Evolutionary conservation across 2,797 vertebrate genomes (phyloP), one percentile per base, ranked within the genome.

Genomic region (Gallinago stenura): DNA sequence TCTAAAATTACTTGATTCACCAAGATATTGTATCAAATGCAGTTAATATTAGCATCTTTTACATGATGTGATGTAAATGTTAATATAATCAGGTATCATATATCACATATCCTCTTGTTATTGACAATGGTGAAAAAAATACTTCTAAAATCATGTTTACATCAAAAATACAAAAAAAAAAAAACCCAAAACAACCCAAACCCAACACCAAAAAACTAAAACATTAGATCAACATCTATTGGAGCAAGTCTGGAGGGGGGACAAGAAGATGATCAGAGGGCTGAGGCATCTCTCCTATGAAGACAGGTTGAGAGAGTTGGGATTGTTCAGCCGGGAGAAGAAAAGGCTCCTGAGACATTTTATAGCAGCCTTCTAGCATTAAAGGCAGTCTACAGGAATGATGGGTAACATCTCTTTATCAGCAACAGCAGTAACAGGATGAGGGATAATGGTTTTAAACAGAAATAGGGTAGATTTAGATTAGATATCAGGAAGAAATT

Each of bases 21-120:
- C 33, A 58, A 24, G 53, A 70, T 78, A 11, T 69, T 95, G 5
- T 41, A 54, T 89, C 65, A 46, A 37, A 86, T 54, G 33, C 14
- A 73, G 26, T 78, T 90, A 79, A 76, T 65, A 41, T 78, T 46
- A 97, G 25, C 15, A 43, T 71, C 93, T 96, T 91, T 84, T 54
- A 46, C 22, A 69, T 90, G 46, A 31, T 73, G 5, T 81, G 15
- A 65, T 62, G 43, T 78, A 90, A 57, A 58, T 90, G 16, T 73
- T 83, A 95, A 56, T 3, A 33, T 85, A 89, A 87, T 81, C 17
- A 72, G 28, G 28, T 78, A 73, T 62, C 30, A 80, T 2, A 0
- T 72, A 65, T 73, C 45, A 58, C n/a, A 37, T 21, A 83, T n/a
- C 35, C 12, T 22, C 46, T 53, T 58, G 18, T 56, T 79, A 65